Base-by-base conservation (phyloP, 2,797 vertebrate species). In the Centropyge bicolor region DNA sequence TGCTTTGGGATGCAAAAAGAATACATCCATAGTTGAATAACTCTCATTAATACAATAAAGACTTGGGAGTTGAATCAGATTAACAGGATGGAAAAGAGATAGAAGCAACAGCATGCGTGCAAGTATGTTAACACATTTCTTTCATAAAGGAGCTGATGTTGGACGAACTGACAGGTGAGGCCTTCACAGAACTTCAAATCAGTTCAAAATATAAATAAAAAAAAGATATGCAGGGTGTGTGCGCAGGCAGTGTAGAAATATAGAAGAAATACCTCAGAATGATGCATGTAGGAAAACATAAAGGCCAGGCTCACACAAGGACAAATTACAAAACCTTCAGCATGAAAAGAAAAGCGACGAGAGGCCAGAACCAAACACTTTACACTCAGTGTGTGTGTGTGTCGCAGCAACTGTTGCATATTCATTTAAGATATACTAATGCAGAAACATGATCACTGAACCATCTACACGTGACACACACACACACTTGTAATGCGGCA, bases 361-460 rank as follows among this genome's bases (percentile, higher is more conserved):
- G 49, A 69, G 70, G 52, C 43, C 60, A 8, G n/a, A 20, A 48
- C 10, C 54, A 67, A 59, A 81, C 69, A 69, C 16, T 66, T 54
- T 64, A 60, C 57, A 72, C 19, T 40, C 3, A 36, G 43, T 70
- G 27, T 74, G 60, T 72, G 38, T 68, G 31, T 69, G 48, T 70
- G 61, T 64, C 27, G 27, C 27, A 31, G 27, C 27, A 31, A 31
- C 43, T 14, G 43, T 5, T 52, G 49, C 84, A 92, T 92, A 91
- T 92, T 93, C 79, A 90, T 90, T 81, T 78, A 62, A 54, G 68
- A 59, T 78, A 68, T 83, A 88, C 80, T 80, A 80, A 93, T 86
- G 81, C 87, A 86, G 74, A 83, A 55, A 79, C 83, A 91, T 71
- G 60, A 80, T 52, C 55, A 38, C 40, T 63, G 52, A 64, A 73